Conservation (phyloP, 2,888 invertebrate species). For the Monopis laevigella region DNA sequence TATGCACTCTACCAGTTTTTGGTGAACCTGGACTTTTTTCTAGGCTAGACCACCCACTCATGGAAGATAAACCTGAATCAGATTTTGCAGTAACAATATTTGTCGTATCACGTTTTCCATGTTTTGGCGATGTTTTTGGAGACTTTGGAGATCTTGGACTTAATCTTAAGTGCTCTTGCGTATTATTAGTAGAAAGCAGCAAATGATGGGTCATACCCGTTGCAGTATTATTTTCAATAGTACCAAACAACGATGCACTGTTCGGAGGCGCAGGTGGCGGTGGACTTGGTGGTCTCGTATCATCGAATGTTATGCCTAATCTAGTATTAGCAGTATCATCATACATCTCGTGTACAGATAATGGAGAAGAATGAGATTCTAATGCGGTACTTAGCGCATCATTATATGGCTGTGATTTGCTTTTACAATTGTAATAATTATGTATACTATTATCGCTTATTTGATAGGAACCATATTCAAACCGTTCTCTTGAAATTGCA, state of each 20-base stretch:
- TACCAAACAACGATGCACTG: constrained; percentile 58
- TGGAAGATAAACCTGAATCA: constrained; percentile 86
- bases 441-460: constrained; percentile 41
- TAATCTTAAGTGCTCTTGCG: constrained; percentile 59
- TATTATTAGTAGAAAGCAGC: constrained; percentile 39
- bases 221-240: constrained; percentile 43
- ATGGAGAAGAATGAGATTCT: constrained; percentile 69
- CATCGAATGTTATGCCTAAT: constrained; percentile 56
- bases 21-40: constrained; percentile 88
- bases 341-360: constrained; percentile 72
- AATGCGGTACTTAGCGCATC: constrained; percentile 59
- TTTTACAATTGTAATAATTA: constrained; percentile 46
- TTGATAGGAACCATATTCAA: constrained; percentile 67
- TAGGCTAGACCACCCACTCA: constrained; percentile 87
- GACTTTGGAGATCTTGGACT: constrained; percentile 79
- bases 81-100: constrained; percentile 81
- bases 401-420: constrained; percentile 52
- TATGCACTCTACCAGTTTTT: constrained; percentile 62
- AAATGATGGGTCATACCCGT: constrained; percentile 30
- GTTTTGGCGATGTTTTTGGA: constrained; percentile 76
- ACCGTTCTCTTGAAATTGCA: constrained; percentile 65
- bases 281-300: constrained; percentile 74
- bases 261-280: constrained; percentile 86
- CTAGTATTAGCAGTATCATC: constrained; percentile 60
- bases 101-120: constrained; percentile 65